Evolutionary conservation across 1,140 invertebrate genomes (phyloP).

Genomic region (Drosophila miranda): DNA sequence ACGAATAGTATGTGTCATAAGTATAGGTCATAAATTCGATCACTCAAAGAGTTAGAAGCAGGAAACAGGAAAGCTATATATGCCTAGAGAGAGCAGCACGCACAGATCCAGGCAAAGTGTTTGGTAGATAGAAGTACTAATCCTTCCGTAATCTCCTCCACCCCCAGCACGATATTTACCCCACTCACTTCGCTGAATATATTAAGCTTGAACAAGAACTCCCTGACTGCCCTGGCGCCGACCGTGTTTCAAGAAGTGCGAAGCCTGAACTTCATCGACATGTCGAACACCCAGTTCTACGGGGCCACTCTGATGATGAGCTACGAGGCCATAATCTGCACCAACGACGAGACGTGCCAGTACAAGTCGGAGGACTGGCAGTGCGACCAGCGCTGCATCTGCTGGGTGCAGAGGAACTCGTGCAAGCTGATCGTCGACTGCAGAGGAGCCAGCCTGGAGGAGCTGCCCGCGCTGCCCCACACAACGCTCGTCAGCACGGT

Average conservation of each 20-base stretch:
- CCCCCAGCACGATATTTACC: constrained; percentile 53
- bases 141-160: no score
- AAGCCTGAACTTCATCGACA: constrained; percentile 49
- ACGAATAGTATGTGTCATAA: no score
- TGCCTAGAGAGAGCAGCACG: no score
- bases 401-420: constrained; percentile 81
- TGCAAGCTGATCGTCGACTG: constrained; percentile 84
- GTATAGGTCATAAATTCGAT: no score
- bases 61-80: no score
- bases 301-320: constrained; percentile 66
- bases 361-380: constrained; percentile 62
- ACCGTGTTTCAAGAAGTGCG: constrained; percentile 35
- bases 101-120: no score
- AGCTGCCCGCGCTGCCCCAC: constrained; percentile 68
- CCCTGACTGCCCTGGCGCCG: constrained; percentile 42
- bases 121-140: no score
- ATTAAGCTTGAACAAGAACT: constrained; percentile 59
- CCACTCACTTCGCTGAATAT: constrained; percentile 45
- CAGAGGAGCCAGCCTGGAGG: constrained; percentile 70
- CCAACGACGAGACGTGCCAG: constrained; percentile 69
- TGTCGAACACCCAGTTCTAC: constrained; percentile 67
- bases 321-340: constrained; percentile 79
- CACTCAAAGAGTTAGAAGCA: no score
- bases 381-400: constrained; percentile 83
- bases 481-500: constrained; percentile 68